Evolutionary conservation across 2,888 invertebrate species (phyloP).

Genomic region (Polietes domitor): DNA sequence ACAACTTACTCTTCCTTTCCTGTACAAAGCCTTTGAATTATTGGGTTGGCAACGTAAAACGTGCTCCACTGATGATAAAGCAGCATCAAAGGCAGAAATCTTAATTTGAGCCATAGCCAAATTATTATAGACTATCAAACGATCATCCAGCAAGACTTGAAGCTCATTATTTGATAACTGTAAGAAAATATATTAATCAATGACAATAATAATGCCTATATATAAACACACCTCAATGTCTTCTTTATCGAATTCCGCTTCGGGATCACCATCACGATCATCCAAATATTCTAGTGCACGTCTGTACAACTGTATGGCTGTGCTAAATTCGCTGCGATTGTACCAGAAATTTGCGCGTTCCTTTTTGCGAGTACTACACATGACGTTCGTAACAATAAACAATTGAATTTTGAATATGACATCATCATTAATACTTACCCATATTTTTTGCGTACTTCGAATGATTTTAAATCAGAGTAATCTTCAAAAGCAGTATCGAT

Average conservation of each 20-base stretch:
- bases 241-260: constrained; percentile 82
- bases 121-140: constrained; percentile 93
- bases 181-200: constrained; percentile 10
- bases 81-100: constrained; percentile 92
- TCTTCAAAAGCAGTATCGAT: constrained; percentile 85
- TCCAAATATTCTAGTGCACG: constrained; percentile 92
- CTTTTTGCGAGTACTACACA: constrained; percentile 86
- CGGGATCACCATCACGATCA: constrained; percentile 86
- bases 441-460: constrained; percentile 86
- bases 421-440: constrained; percentile 83
- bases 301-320: constrained; percentile 93
- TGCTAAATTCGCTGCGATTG: constrained; percentile 88
- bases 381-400: constrained; percentile 43
- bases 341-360: constrained; percentile 96
- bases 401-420: neutral
- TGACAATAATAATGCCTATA: neutral
- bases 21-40: constrained; percentile 94
- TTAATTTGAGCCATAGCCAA: constrained; percentile 96
- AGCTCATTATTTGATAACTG: constrained; percentile 83
- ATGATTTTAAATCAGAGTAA: constrained; percentile 85
- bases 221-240: constrained; percentile 73
- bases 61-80: constrained; percentile 90
- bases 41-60: constrained; percentile 92
- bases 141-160: constrained; percentile 87
- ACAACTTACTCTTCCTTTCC: constrained; percentile 87